These are phyloP conservation scores for Latrodectus hesperus DNA, from an alignment of 2,888 invertebrate species.

Conservation along the genomic window DNA sequence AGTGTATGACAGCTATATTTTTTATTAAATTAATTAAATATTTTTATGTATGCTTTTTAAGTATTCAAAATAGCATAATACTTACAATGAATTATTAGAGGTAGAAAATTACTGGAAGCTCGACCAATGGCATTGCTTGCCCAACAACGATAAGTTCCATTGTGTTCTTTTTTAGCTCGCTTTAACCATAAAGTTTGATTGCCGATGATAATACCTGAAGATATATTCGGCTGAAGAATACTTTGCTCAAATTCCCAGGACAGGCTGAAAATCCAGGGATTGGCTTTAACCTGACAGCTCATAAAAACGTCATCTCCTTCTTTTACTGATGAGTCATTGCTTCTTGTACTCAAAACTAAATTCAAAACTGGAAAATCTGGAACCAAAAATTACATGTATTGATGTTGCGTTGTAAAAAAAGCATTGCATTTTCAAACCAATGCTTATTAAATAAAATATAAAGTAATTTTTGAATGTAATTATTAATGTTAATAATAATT, in stretches of 20 bases:
- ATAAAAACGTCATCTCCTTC: slow-evolving; percentile 94
- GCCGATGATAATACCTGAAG: slow-evolving; percentile 69
- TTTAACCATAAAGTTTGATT: slow-evolving; percentile 71
- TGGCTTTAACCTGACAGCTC: slow-evolving; percentile 91
- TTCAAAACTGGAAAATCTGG: slow-evolving; percentile 90
- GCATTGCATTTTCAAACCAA: background rate
- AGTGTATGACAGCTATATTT: background rate
- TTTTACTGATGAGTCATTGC: slow-evolving; percentile 89
- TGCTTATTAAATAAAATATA: background rate
- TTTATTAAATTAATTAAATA: background rate
- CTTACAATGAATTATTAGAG: slow-evolving; percentile 71
- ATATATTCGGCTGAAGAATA: slow-evolving; percentile 56
- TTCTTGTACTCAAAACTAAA: slow-evolving; percentile 86
- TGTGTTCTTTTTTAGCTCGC: slow-evolving; percentile 69
- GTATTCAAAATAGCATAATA: background rate
- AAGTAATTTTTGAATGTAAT: background rate
- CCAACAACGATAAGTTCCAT: slow-evolving; percentile 71
- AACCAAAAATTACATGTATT: slow-evolving; percentile 56
- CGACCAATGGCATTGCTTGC: slow-evolving; percentile 71
- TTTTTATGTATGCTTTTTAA: background rate
- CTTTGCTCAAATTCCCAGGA: slow-evolving; percentile 80
- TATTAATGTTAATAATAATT: no score
- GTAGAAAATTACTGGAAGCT: slow-evolving; percentile 70
- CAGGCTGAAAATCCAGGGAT: slow-evolving; percentile 88
- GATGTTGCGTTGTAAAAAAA: background rate